Evolutionary conservation across 1,140 invertebrate species (phyloP).

Genomic region (Epicauta chinensis): DNA sequence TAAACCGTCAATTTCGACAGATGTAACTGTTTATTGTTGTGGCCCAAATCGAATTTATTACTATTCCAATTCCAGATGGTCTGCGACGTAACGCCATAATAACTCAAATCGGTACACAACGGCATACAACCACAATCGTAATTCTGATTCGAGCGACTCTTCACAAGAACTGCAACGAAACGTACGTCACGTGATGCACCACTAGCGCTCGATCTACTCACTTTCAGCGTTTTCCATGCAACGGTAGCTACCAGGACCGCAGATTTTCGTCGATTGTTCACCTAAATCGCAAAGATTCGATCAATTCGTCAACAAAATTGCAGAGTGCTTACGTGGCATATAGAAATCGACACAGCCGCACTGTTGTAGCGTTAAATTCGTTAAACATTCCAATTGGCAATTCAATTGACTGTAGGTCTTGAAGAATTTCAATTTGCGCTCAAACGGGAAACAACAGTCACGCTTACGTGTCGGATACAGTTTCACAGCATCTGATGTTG

Average conservation of each 20-base stretch:
- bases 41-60: too few species aligned
- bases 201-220: too few species aligned
- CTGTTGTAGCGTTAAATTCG: slow-evolving; percentile 27
- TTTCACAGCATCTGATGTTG: slow-evolving; percentile 14
- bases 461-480: slow-evolving; percentile 34
- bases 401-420: slow-evolving; percentile 35
- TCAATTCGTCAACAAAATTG: too few species aligned
- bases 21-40: background rate
- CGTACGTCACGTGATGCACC: too few species aligned
- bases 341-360: slow-evolving; percentile 32
- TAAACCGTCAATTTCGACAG: slow-evolving; percentile 45
- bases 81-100: slow-evolving; percentile 36
- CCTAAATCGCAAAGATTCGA: slow-evolving; percentile 35
- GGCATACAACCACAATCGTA: slow-evolving; percentile 43
- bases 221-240: slow-evolving; percentile 29
- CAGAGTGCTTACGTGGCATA: slow-evolving; percentile 40
- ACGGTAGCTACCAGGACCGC: slow-evolving; percentile 29
- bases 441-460: slow-evolving; percentile 46
- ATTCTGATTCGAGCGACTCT: background rate
- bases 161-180: background rate
- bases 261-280: slow-evolving; percentile 28
- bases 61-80: slow-evolving; percentile 25
- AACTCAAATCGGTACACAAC: slow-evolving; percentile 35
- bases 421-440: slow-evolving; percentile 47
- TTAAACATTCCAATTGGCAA: slow-evolving; percentile 38